A percentile compares a stretch with the other conserved stretches of the same genome.
These are phyloP conservation scores for Atta texana DNA, from an alignment of 1,140 invertebrate species.

Conservation along the genomic window DNA sequence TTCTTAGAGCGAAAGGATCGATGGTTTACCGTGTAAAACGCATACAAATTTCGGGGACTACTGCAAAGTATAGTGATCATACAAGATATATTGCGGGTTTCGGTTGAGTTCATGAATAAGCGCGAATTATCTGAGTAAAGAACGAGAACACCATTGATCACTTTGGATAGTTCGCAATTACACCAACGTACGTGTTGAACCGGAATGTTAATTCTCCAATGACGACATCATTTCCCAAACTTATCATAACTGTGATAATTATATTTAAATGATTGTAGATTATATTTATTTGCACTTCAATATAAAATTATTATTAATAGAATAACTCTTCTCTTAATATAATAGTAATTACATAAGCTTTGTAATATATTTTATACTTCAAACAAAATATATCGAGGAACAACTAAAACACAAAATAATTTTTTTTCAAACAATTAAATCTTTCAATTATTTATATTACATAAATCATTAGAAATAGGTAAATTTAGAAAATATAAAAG, in stretches of 20 bases:
- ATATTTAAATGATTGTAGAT: too few relatives aligned
- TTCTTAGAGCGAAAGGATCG: slow-evolving; percentile 21
- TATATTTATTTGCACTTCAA: too few relatives aligned
- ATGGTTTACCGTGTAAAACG: slow-evolving; percentile 9
- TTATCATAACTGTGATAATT: neutral
- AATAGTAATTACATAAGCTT: neutral
- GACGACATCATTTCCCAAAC: slow-evolving; percentile 5
- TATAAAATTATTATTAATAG: too few relatives aligned
- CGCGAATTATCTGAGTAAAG: slow-evolving; percentile 46
- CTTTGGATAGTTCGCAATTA: slow-evolving; percentile 46
- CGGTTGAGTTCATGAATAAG: slow-evolving; percentile 54
- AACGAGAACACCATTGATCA: slow-evolving; percentile 48
- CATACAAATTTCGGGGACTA: slow-evolving; percentile 49
- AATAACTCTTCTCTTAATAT: neutral
- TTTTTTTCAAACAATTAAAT: neutral
- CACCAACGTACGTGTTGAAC: slow-evolving; percentile 4
- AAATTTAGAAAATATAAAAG: neutral
- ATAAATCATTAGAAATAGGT: neutral
- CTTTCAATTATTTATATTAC: neutral
- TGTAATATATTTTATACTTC: neutral
- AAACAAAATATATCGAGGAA: neutral
- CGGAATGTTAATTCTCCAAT: slow-evolving; percentile 37
- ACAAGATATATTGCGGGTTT: slow-evolving; percentile 46
- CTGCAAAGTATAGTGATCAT: slow-evolving; percentile 24
- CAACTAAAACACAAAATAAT: neutral